phyloP scores from a whole-genome alignment of 2,888 invertebrate species.

The Troides helena region DNA sequence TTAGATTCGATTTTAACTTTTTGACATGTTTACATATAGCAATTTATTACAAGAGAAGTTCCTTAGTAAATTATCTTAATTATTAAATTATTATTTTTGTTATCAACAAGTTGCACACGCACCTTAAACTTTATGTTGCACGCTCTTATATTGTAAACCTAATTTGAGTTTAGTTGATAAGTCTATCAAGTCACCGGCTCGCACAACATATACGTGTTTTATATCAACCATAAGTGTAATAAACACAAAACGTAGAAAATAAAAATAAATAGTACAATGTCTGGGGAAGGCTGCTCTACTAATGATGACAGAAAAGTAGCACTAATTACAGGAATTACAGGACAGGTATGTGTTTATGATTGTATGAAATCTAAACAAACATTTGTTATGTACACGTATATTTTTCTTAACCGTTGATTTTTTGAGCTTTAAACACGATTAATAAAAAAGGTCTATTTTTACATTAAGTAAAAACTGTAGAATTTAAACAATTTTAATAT shows the following conservation, averaged over 20 bases:
- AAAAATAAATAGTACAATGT: slow-evolving; percentile 48
- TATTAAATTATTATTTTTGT: background rate
- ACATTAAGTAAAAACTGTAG: too few species aligned
- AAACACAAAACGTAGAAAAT: background rate
- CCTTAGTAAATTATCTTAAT: background rate
- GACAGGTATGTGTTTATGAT: slow-evolving; percentile 86
- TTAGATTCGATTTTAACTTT: background rate
- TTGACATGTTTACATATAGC: background rate
- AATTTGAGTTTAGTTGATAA: slow-evolving; percentile 18
- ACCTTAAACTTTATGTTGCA: background rate
- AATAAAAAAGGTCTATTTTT: background rate
- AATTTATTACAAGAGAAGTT: background rate
- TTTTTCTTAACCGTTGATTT: background rate
- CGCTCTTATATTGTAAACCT: background rate
- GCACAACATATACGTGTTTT: slow-evolving; percentile 41
- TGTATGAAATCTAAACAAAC: background rate
- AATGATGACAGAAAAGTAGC: slow-evolving; percentile 84
- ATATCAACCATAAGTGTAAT: background rate
- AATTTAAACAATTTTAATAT: too few species aligned
- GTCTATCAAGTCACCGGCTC: slow-evolving; percentile 38
- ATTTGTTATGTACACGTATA: background rate
- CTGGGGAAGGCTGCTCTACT: slow-evolving; percentile 54
- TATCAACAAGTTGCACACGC: background rate
- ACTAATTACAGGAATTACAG: slow-evolving; percentile 97
- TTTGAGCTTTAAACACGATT: background rate